A percentile compares a stretch with the other conserved stretches of the same genome.
Conservation (phyloP, 2,113 vertebrate species). For the Strix aluco region DNA sequence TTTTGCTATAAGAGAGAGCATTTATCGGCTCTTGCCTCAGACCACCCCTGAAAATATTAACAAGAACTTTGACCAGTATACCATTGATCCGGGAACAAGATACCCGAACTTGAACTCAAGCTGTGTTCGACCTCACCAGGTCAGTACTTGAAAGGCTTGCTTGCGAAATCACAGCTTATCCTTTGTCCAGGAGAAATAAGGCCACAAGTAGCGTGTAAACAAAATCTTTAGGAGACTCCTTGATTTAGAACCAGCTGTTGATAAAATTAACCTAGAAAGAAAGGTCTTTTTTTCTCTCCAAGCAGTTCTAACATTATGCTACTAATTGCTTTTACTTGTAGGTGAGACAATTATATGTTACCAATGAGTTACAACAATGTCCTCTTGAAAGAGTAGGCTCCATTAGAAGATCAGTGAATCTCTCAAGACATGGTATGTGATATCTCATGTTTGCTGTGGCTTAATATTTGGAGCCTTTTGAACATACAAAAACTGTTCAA, state of each 20-base stretch:
- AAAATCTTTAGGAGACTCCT: background rate
- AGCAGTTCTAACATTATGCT: background rate
- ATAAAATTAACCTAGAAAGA: background rate
- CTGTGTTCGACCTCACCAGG: conserved; percentile 90
- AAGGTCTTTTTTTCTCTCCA: background rate
- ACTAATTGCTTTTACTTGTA: conserved; percentile 45
- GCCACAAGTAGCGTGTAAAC: background rate
- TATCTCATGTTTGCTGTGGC: background rate
- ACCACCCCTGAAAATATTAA: conserved; percentile 95
- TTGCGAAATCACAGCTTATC: background rate
- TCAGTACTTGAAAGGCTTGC: conserved; percentile 58
- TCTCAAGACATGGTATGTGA: conserved; percentile 82
- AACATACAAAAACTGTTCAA: background rate
- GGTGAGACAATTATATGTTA: conserved; percentile 91
- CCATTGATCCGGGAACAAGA: conserved; percentile 90
- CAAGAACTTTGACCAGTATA: conserved; percentile 98
- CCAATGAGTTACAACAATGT: conserved; percentile 82
- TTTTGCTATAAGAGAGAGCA: conserved; percentile 83
- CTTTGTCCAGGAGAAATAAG: background rate
- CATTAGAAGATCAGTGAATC: conserved; percentile 85
- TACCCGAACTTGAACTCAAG: conserved; percentile 94
- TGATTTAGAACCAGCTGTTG: background rate
- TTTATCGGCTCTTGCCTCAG: conserved; percentile 94
- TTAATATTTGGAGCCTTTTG: background rate
- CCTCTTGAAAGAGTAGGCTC: conserved; percentile 85